Base-by-base conservation (phyloP, 2,797 vertebrate species). In the Neopelma chrysocephalum region DNA sequence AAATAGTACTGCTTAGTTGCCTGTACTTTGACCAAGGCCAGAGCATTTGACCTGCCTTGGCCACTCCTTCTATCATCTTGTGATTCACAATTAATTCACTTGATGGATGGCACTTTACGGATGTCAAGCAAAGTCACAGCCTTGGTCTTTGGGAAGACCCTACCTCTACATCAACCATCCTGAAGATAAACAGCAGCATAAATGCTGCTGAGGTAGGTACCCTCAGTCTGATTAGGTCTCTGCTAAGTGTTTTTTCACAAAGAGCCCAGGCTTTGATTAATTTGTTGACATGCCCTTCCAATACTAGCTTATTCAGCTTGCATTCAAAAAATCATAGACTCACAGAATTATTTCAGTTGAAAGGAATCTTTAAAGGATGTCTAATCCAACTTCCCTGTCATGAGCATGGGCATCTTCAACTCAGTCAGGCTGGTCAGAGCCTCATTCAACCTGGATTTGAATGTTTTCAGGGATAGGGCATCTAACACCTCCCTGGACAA, bases 131-230 rank as follows among this genome's bases (percentile, higher is more conserved):
- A 88, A 91, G 82, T 86, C 73, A 51, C 48, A 72, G 71, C 60
- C 80, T 61, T 60, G 64, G 60, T 82, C 82, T 94, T 92, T 45
- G 73, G 66, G 31, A 51, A 79, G 53, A 73, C 16, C 47, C 32
- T 88, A 78, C 88, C 60, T 89, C 25, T 57, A 1, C 80, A 65
- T 84, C 77, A 79, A 70, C 19, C 38, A 57, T 60, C 31, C 61
- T 75, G 64, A 95, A 89, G 75, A 87, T 62, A 94, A 96, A 94
- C 62, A 94, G 58, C 26, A 90, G 70, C 36, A 38, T 79, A 87
- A 96, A 87, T 42, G 60, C 31, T 77, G 32, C 64, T 60, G 82
- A 82, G 48, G n/a, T 68, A 68, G 58, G 51, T 53, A 47, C 29
- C 53, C 56, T 90, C 79, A 45, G 42, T 94, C 56, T 53, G 42